Base-by-base conservation (phyloP, 2,888 invertebrate species). In the Drosophila affinis region DNA sequence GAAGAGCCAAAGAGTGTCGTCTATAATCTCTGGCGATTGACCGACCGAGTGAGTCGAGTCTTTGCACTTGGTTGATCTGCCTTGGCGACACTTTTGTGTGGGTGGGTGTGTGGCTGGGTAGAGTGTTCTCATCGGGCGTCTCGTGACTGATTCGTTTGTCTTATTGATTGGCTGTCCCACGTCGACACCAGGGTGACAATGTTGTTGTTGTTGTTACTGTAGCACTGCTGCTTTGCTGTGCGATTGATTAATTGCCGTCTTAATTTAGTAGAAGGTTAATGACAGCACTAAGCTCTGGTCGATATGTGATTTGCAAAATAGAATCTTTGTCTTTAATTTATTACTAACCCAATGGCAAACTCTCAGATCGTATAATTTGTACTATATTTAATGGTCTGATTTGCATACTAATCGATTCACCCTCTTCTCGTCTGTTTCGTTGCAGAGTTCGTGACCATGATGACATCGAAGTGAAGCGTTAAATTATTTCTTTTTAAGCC, bases 381-480 rank as follows among this genome's bases (percentile, higher is more conserved):
- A 18, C 7, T 47, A 47, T 9, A 10, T 3, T 12, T 21, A 18
- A 4, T 34, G 7, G 12, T 10, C 1, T n/a, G n/a, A 39, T 17
- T 14, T 52, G 0, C 5, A 54, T 59, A 73, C 55, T 71, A 63
- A 71, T 72, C n/a, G 0, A 0, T 6, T 10, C 39, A 7, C 39
- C 5, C 7, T 3, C 32, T 29, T 47, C 3, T 9, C 14, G n/a
- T 3, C n/a, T 2, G 9, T 27, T 27, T 56, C 54, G 53, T 83
- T 96, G 44, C 95, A 97, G 97, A 98, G 95, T 98, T 98, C 95
- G 97, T 98, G 95, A 98, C 97, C 95, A 98, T 98, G 98, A 98
- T 98, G 98, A 98, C 98, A 95, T 98, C 98, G 95, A 98, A 98
- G 96, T 98, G 97, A 98, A 95, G 95, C 94, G 94, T 94, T 95